These are phyloP conservation scores for Leptinotarsa defecta DNA, from an alignment of 1,140 invertebrate genomes.

Conservation along the genomic window DNA sequence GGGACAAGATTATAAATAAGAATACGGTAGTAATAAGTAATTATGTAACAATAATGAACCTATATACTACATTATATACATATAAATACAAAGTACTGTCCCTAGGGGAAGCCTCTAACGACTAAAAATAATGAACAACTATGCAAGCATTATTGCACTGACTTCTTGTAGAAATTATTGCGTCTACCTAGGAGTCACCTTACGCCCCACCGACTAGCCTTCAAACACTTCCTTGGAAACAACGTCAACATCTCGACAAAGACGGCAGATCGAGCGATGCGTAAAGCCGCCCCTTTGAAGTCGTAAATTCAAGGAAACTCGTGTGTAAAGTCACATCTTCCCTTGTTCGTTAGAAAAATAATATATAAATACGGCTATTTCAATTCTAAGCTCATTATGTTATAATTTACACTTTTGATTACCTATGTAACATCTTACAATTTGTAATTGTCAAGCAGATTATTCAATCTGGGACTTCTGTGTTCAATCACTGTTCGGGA, in stretches of 20 bases:
- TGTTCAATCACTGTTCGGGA: slow-evolving; percentile 24
- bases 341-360: slow-evolving; percentile 40
- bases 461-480: slow-evolving; percentile 15
- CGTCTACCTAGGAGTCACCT: background rate
- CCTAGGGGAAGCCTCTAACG: slow-evolving; percentile 38
- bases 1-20: slow-evolving; percentile 27
- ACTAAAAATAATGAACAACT: slow-evolving; percentile 52
- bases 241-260: background rate
- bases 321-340: slow-evolving; percentile 35
- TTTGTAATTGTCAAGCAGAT: background rate
- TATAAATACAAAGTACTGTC: slow-evolving; percentile 28
- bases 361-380: slow-evolving; percentile 33
- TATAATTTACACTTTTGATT: slow-evolving; percentile 34
- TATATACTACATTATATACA: slow-evolving; percentile 28
- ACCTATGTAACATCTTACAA: slow-evolving; percentile 29
- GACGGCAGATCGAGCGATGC: background rate
- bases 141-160: slow-evolving; percentile 47
- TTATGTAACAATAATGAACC: slow-evolving; percentile 32
- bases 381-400: slow-evolving; percentile 15
- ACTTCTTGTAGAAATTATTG: slow-evolving; percentile 16
- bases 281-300: slow-evolving; percentile 2
- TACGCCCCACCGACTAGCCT: background rate
- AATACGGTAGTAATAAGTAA: slow-evolving; percentile 28
- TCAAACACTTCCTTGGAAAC: no score
- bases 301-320: slow-evolving; percentile 25